Base-by-base conservation (phyloP, 2,888 invertebrate species). In the Gisinianus flammeolus region DNA sequence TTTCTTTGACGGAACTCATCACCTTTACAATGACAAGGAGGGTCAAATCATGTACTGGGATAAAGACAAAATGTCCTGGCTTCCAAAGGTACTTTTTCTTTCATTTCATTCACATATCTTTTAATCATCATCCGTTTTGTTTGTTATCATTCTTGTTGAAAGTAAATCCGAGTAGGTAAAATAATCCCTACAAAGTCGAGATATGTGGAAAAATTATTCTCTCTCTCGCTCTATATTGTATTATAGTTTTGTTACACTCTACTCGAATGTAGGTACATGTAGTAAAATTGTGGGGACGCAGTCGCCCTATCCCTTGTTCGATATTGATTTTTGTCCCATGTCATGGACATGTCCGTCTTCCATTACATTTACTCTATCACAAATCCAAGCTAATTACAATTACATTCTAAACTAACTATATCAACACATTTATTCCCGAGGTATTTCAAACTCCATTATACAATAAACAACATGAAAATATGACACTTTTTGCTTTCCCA, bases 41-140 rank as follows among this genome's bases (percentile, higher is more conserved):
- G 97, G 97, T 0, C 92, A 93, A 0, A 92, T 93, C 81, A 96
- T 91, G 87, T 93, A 97, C 86, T 98, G 96, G 95, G 97, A 98
- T 88, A 90, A 90, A 31, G 91, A 91, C 56, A 96, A 94, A 87
- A 93, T 91, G 86, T 97, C 97, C 4, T 99, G 98, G 97, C 94
- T 98, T 88, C 98, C 98, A 0, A 96, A 95, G 90, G 90, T 91
- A 84, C 77, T 79, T 56, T 56, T 19, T n/a, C 6, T 10, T 56
- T 56, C 56, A 22, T 56, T 10, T 56, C 56, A 19, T 56, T 56
- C 24, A 5, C 56, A 56, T 56, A 5, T 19, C 8, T 5, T 56
- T 19, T 10, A 56, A 19, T 4, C 19, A 56, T 22, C 4, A 56
- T 56, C 4, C n/a, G n/a, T n/a, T n/a, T n/a, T n/a, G n/a, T n/a